These are phyloP conservation scores for Papilio machaon DNA, from an alignment of 1,140 invertebrate genomes.

Conservation along the genomic window DNA sequence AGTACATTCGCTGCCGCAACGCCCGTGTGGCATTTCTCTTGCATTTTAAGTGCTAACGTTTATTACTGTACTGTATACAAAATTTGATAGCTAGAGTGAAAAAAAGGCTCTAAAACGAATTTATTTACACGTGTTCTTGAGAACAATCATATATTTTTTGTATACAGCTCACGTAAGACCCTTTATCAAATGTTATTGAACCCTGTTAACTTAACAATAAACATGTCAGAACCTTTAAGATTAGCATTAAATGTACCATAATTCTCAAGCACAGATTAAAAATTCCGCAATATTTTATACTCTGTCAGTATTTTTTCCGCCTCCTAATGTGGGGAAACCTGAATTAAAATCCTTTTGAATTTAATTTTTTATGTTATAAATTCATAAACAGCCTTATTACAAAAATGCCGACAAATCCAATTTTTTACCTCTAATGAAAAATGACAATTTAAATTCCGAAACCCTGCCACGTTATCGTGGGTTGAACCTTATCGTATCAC, in stretches of 20 bases:
- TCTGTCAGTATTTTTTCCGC: constrained; percentile 1
- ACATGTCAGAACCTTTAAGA: constrained; percentile 3
- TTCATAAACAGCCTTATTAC: background rate
- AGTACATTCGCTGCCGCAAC: background rate
- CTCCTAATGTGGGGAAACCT: background rate
- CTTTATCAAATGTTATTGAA: constrained; percentile 16
- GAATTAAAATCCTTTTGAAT: background rate
- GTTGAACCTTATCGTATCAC: too few species aligned
- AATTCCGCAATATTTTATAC: constrained; percentile 11
- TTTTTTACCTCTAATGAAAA: background rate
- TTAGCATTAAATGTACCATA: constrained; percentile 16
- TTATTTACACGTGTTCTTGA: background rate
- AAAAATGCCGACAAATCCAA: background rate
- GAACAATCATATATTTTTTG: background rate
- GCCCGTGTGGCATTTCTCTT: background rate
- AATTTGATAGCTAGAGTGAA: background rate
- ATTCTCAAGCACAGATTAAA: constrained; percentile 19
- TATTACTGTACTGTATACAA: background rate
- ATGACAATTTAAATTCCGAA: background rate
- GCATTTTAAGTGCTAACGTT: background rate
- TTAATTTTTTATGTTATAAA: background rate
- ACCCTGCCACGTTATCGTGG: too few species aligned
- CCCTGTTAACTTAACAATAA: constrained; percentile 14
- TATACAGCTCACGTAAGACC: background rate
- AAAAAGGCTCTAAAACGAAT: background rate